Percentiles rank a stretch among this genome's conserved stretches.
Conservation (phyloP, 1,140 invertebrate species). For the Triops cancriformis region DNA sequence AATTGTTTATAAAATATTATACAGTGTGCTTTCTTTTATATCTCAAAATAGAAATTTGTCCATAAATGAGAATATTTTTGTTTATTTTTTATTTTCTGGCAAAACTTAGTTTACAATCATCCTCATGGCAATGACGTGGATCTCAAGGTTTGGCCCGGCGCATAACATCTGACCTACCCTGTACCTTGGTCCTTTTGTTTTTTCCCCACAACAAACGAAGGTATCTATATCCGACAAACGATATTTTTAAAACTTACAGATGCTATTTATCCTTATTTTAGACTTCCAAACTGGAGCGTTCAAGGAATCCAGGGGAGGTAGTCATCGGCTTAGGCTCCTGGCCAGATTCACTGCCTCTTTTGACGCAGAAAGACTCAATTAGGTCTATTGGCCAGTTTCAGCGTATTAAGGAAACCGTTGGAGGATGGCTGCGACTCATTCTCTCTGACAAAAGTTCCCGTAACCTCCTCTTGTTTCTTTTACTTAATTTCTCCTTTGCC, state of each 20-base stretch:
- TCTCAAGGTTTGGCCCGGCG: conserved; percentile 2
- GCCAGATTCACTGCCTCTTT: not conserved
- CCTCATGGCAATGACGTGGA: conserved; percentile 8
- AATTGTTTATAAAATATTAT: not conserved
- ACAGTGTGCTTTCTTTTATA: not conserved
- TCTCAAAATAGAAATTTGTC: not conserved
- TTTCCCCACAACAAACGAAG: not conserved
- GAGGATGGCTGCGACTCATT: conserved; percentile 73
- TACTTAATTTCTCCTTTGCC: conserved; percentile 89
- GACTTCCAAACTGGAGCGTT: conserved; percentile 10
- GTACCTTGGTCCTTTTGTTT: not conserved
- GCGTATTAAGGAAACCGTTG: conserved; percentile 55
- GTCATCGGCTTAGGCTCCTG: not conserved
- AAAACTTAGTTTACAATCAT: not conserved
- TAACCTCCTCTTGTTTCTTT: conserved; percentile 88
- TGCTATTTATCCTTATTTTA: not conserved
- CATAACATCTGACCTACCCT: not conserved
- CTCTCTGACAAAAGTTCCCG: conserved; percentile 86
- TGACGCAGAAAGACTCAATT: conserved; percentile 57
- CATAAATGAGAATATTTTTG: not conserved
- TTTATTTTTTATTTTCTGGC: not conserved
- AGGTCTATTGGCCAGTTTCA: conserved; percentile 49
- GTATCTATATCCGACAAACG: not conserved
- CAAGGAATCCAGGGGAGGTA: not conserved
- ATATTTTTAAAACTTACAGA: not conserved